Evolutionary conservation across 2,888 invertebrate species (phyloP).

Genomic region (Himalopsyche japonica): DNA sequence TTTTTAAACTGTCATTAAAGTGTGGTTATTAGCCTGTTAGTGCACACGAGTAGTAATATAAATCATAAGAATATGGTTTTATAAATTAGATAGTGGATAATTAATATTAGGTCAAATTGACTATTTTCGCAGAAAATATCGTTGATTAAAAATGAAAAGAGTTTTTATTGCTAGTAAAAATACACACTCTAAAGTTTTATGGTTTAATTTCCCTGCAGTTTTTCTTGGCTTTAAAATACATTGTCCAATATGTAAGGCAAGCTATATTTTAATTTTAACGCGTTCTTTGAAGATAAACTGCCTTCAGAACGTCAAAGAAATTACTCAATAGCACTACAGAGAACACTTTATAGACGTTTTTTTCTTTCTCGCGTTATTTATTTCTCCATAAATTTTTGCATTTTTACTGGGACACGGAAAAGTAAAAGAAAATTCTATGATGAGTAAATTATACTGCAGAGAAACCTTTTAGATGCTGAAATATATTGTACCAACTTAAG

Average conservation of each 20-base stretch:
- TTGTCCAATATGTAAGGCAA: neutral
- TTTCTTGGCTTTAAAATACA: neutral
- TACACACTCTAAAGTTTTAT: neutral
- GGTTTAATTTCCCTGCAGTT: neutral
- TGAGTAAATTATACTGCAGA: no score
- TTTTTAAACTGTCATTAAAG: no score
- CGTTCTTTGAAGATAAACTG: conserved; percentile 11
- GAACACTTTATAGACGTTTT: neutral
- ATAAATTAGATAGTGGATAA: no score
- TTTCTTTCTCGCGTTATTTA: neutral
- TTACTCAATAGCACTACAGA: neutral
- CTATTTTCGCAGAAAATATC: no score
- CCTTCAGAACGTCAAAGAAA: conserved; percentile 1
- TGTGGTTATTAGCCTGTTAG: no score
- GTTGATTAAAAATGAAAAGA: neutral
- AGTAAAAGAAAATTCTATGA: no score
- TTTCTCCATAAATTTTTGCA: neutral
- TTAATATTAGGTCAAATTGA: no score
- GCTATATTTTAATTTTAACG: conserved; percentile 4
- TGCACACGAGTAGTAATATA: no score
- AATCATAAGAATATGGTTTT: no score
- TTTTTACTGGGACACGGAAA: neutral
- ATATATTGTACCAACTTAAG: no score
- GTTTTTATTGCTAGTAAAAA: neutral
- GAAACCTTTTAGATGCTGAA: no score